Evolutionary conservation across 1,140 invertebrate genomes (phyloP).

Genomic region (Thaumetopoea pityocampa): DNA sequence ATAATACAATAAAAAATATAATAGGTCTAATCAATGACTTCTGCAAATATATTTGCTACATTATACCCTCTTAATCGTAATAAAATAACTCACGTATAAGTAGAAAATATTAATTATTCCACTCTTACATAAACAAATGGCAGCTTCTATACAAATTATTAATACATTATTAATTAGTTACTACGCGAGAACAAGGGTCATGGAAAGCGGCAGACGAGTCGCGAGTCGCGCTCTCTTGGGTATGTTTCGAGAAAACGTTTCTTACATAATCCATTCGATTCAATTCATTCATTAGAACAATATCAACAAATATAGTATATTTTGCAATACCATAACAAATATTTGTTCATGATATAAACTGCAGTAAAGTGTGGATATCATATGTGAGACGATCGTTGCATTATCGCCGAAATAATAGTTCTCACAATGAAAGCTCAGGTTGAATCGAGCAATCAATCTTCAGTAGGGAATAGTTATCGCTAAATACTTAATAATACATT

Average conservation of each 20-base stretch:
- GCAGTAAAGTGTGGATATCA: too few relatives aligned
- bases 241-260: conserved; percentile 24
- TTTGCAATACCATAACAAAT: too few relatives aligned
- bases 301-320: conserved; percentile 6
- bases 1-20: too few relatives aligned
- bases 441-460: conserved; percentile 2
- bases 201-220: conserved; percentile 28
- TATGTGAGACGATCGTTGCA: too few relatives aligned
- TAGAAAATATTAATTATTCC: conserved; percentile 8
- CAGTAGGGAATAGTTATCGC: conserved; percentile 1
- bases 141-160: conserved; percentile 6
- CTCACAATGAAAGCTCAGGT: conserved; percentile 3
- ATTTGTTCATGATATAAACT: too few relatives aligned
- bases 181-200: conserved; percentile 18
- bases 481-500: conserved; percentile 3
- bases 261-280: conserved; percentile 17
- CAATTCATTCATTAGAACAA: neutral
- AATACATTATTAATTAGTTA: conserved; percentile 16
- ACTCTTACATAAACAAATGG: conserved; percentile 7
- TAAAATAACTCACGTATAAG: too few relatives aligned
- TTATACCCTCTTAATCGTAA: too few relatives aligned
- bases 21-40: too few relatives aligned
- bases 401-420: too few relatives aligned
- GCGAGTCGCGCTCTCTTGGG: conserved; percentile 15
- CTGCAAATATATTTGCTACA: too few relatives aligned